phyloP scores from a whole-genome alignment of 2,888 invertebrate species.

The Hemaris fuciformis region DNA sequence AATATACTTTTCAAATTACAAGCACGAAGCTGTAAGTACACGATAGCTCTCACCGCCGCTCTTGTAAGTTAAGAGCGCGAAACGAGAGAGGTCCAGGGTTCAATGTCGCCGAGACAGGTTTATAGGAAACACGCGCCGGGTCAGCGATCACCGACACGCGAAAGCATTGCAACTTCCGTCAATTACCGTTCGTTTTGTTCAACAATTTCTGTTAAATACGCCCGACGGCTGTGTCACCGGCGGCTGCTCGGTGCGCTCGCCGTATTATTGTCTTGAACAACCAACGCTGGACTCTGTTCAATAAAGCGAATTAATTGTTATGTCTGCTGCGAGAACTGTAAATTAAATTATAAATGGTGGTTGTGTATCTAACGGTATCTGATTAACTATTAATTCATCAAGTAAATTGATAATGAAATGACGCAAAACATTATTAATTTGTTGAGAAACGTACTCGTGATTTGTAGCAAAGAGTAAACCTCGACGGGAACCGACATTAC shows the following conservation, averaged over 20 bases:
- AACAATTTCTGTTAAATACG: conserved; percentile 5
- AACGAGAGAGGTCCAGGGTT: conserved; percentile 15
- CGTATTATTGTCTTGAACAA: neutral
- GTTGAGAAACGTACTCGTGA: neutral
- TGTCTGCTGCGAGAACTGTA: neutral
- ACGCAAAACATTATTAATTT: neutral
- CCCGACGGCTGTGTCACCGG: neutral
- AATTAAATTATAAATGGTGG: neutral
- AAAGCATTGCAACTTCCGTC: conserved; percentile 13
- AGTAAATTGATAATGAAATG: neutral
- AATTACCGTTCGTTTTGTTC: conserved; percentile 12
- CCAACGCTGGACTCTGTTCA: neutral
- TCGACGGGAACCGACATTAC: too few species aligned
- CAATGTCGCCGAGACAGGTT: conserved; percentile 13
- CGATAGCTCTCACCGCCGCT: conserved; percentile 6
- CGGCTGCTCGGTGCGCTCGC: neutral
- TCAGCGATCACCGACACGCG: conserved; percentile 13
- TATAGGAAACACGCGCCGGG: conserved; percentile 13
- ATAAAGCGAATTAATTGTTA: neutral
- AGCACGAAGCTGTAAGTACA: conserved; percentile 10
- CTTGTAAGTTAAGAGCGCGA: conserved; percentile 12
- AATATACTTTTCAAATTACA: conserved; percentile 10
- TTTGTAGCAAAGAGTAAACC: neutral
- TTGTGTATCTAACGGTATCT: neutral
- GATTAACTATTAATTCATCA: neutral